Evolutionary conservation across 1,140 invertebrate genomes (phyloP), one percentile per base, ranked within the genome.

Genomic region (Penaeus chinensis): DNA sequence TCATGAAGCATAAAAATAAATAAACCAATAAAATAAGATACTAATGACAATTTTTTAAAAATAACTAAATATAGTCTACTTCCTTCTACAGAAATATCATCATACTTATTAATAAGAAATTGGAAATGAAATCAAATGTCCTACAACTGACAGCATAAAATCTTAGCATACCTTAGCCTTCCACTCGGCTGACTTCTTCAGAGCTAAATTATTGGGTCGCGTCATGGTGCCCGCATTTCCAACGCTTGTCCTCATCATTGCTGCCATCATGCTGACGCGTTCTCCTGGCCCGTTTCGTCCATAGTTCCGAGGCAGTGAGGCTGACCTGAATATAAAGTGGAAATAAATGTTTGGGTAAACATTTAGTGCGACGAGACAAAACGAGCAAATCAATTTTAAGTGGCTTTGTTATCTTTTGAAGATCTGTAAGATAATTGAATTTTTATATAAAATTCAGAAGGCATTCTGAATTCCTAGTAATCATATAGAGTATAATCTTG

Each of bases 221-320:
- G 88, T 89, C 65, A 87, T 87, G 5, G 90, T 84, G 16, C 82
- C 87, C 61, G 84, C 32, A 85, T 86, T 79, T 22, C 71, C 85
- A 79, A 79, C 69, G 76, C 74, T 84, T 11, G 83, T 83, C 24
- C 82, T 63, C 86, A 90, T 89, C 77, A 82, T 74, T 32, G 89
- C 87, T 47, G 89, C 87, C 89, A 89, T 89, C 83, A 89, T 85
- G 19, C 84, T 89, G 27, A 61, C 80, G 24, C 85, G 77, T 54
- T 89, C 89, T 8, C 84, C 80, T 20, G 81, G 84, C 16, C 89
- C 81, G 79, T 82, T 87, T 27, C 89, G 85, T 8, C 90, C 90
- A 78, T 90, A 90, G 76, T 90, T 90, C 22, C 90, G 87, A 54
- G 90, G 90, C 47, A 90, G 79, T 62, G 90, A 90, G 16, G 85